Base-by-base conservation (phyloP, 1,140 invertebrate species). In the Ladona fulva region DNA sequence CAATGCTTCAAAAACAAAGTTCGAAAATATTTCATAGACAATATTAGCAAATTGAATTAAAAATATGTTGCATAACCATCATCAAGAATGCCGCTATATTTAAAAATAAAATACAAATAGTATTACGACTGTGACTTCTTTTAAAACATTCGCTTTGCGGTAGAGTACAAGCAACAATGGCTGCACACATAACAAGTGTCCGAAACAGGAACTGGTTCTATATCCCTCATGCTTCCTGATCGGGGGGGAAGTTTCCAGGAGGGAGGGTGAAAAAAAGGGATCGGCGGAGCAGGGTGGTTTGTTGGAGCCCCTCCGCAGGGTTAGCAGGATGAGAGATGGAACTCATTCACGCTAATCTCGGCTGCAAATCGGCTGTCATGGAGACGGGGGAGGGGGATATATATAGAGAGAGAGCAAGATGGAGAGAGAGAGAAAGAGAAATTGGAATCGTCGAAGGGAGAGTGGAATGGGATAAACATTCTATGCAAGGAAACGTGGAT, bases 331-430 rank as follows among this genome's bases (percentile, higher is more conserved):
- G 52, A 22, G 52, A 66, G 52, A 66, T 66, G 52, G n/a, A 66
- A 66, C 52, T 66, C 52, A 22, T 66, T 66, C 52, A 66, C 52
- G n/a, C 52, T 66, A 66, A 66, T 66, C 52, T 66, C 52, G n/a
- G 52, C 52, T 66, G 52, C 52, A 66, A 66, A 66, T 66, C 52
- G 52, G 52, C 16, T 66, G 52, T 66, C 52, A 66, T 66, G 52
- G 52, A 66, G 52, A 66, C 52, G 1, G 12, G n/a, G 52, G n/a
- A 12, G 52, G 3, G 52, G 16, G 44, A 52, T 10, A 10, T 10
- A 52, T 10, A 52, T 52, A 19, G 44, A 52, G 44, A 19, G 44
- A 19, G 19, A 11, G 44, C 44, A 52, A 19, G 44, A 66, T 1
- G n/a, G 8, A 22, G 52, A 66, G 3, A 12, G 14, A 16, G 52